Evolutionary conservation across 2,888 invertebrate genomes (phyloP), one percentile per base, ranked within the genome.

Genomic region (Scrobipalpa atriplicella): DNA sequence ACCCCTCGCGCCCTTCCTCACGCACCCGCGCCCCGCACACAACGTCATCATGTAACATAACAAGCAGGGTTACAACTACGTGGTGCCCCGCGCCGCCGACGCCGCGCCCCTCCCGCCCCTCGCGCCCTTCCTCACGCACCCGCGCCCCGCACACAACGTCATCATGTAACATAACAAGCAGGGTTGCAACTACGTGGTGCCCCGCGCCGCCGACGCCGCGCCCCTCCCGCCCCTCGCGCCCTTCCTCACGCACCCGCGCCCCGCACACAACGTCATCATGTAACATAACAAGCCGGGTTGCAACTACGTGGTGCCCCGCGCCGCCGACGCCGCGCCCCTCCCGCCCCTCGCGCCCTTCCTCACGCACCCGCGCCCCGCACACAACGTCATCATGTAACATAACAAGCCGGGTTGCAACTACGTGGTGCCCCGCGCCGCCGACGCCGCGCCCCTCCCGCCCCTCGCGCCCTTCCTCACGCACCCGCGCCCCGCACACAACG

Each of bases 261-360:
- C 8, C 36, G 7, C 29, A 13, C 29, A 29, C 5, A 11, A n/a
- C 29, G 9, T 10, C 1, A 41, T 11, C 11, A 41, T 8, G 9
- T 11, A 11, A 9, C 6, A 9, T 41, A 8, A 11, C 41, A 11
- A 9, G 41, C 41, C 11, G 8, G 41, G 10, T 41, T 41, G n/a
- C 74, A 89, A 90, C 83, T 80, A 82, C 78, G 84, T 90, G 75
- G 75, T 75, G 77, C 86, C 86, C 73, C 81, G 78, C 73, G 69
- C 68, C 70, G 74, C 72, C 66, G 67, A 19, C 69, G 66, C 54
- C 64, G 64, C 38, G 52, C 64, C 43, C 68, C 63, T 43, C 68
- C 41, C 56, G 65, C 66, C 67, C 64, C 62, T 65, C 66, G 66
- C 58, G 54, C 39, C 58, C 64, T 69, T 58, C 66, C 66, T 41